Conservation (phyloP, 2,888 invertebrate species). For the Bombylius major region DNA sequence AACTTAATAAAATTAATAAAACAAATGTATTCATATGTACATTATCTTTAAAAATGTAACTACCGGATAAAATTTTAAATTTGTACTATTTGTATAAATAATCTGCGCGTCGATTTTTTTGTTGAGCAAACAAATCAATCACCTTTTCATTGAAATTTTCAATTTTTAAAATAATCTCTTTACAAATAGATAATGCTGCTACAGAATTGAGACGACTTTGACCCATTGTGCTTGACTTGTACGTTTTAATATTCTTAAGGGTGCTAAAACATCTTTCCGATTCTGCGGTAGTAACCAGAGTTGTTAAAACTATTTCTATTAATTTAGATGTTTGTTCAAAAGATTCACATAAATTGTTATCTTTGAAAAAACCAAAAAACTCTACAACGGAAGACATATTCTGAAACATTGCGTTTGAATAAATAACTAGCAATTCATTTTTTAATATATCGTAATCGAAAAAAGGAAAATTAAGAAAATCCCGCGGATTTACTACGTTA, state of each 20-base stretch:
- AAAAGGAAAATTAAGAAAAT: no score
- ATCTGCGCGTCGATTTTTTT: no score
- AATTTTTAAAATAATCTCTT: neutral
- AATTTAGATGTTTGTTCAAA: no score
- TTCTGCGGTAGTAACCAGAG: neutral
- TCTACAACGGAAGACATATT: neutral
- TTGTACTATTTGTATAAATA: no score
- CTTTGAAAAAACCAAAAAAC: neutral
- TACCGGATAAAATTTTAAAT: no score
- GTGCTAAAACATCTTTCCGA: neutral
- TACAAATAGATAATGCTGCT: neutral
- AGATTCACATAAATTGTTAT: neutral
- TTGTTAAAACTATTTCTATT: neutral
- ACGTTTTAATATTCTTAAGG: conserved; percentile 1
- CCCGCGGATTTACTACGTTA: no score
- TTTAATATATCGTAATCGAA: neutral
- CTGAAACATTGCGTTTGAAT: neutral
- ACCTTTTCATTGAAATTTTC: neutral
- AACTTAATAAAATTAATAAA: no score
- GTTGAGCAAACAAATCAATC: neutral
- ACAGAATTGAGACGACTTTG: neutral
- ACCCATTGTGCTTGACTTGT: conserved; percentile 1
- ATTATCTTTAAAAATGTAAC: no score
- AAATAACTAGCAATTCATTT: neutral
- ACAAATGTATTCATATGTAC: no score